Evolutionary conservation across 1,140 invertebrate species (phyloP), one percentile per base, ranked within the genome.

Genomic region (Drosophila pachea): DNA sequence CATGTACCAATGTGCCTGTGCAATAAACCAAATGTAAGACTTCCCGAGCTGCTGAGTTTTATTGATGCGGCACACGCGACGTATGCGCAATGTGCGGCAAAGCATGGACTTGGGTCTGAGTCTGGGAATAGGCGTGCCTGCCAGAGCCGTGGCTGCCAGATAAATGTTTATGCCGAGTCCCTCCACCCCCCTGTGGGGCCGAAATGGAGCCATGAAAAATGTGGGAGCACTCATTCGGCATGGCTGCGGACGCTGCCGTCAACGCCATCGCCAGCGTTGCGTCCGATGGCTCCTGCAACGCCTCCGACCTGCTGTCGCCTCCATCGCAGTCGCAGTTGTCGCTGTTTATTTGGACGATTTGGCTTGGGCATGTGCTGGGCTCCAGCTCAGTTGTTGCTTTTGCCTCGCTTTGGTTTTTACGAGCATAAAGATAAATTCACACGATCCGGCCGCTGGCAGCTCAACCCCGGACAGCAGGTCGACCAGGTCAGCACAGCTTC

Each of bases 341-440:
- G 59, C 69, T 82, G 78, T 76, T 81, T 82, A 82, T 81, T 81
- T 81, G 78, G 54, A 63, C 74, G 73, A 76, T 81, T 81, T 73
- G 62, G 69, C 67, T 81, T 81, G 22, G 22, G 22, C 77, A 82
- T 81, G 74, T 74, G 73, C 42, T 29, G 22, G 6, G n/a, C 7
- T 7, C 9, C 11, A 11, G 9, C 64, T 64, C 7, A 40, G 31
- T 29, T 60, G 4, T 60, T 59, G 12, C 29, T 47, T 43, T 64
- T 22, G 22, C 22, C 22, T 22, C 22, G 22, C 62, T 43, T 72
- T 84, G 70, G 83, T 67, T 79, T 84, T 84, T 84, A 86, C 79
- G 79, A 83, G 79, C 79, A 83, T 73, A 74, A 86, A 86, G 79
- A 83, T 83, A 84, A 83, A 83, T 83, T 76, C 76, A 84, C 79